Conservation (phyloP, 2,797 vertebrate species). For the Momotus momota region DNA sequence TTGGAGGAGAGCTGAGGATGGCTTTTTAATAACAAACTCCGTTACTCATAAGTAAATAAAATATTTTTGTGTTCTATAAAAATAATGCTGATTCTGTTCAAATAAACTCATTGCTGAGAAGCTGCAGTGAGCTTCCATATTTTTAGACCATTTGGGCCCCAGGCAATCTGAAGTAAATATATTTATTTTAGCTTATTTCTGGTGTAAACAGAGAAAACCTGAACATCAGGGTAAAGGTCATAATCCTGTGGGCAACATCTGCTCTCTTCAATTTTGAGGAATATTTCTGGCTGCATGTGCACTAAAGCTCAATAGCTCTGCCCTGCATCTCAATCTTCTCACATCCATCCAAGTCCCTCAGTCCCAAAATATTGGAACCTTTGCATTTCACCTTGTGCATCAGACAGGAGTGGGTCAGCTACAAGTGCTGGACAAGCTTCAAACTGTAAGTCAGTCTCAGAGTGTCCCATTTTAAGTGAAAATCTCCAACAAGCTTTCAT, state of each 20-base stretch:
- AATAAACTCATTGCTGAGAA: constrained; percentile 35
- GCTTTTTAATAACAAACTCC: neutral
- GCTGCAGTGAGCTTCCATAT: constrained; percentile 20
- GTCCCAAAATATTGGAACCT: neutral
- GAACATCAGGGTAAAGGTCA: constrained; percentile 59
- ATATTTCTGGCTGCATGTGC: neutral
- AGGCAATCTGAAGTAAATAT: constrained; percentile 50
- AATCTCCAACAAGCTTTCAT: neutral
- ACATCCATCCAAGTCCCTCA: neutral
- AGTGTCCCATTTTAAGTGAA: neutral
- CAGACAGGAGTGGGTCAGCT: neutral
- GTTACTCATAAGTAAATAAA: neutral
- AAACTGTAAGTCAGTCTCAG: neutral
- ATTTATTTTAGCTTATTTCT: constrained; percentile 52
- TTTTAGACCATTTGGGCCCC: constrained; percentile 43
- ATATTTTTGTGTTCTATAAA: constrained; percentile 17
- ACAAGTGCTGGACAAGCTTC: neutral
- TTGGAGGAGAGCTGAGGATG: neutral
- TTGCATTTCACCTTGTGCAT: neutral
- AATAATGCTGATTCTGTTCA: constrained; percentile 43
- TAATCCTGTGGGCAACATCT: constrained; percentile 18
- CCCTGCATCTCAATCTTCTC: neutral
- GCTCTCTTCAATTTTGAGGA: constrained; percentile 31
- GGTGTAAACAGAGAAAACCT: constrained; percentile 59
- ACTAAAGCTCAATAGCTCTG: neutral